Evolutionary conservation across 1,140 invertebrate species (phyloP).

Genomic region (Dendroctonus ponderosae): DNA sequence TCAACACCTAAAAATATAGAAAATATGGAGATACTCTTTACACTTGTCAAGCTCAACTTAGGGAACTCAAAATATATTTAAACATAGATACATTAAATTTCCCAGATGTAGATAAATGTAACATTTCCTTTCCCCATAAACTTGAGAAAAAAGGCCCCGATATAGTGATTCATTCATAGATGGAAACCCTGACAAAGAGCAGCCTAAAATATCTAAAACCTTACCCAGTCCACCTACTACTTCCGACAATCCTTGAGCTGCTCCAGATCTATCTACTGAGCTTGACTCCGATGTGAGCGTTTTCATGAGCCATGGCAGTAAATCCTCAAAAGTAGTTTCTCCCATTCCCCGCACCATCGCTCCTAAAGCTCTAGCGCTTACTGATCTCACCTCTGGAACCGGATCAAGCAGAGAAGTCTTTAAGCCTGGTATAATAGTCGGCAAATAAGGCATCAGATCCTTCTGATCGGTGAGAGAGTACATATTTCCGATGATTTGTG

Average conservation of each 20-base stretch:
- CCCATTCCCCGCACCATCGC: conserved; percentile 98
- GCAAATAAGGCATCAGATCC: conserved; percentile 94
- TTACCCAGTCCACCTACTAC: conserved; percentile 84
- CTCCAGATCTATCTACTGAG: conserved; percentile 94
- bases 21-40: too few relatives aligned
- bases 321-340: conserved; percentile 90
- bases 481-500: conserved; percentile 99
- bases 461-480: conserved; percentile 99
- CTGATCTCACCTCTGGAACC: conserved; percentile 91
- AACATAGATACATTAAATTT: too few relatives aligned
- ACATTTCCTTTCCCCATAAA: not conserved
- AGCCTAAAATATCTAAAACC: not conserved
- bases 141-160: too few relatives aligned
- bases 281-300: conserved; percentile 94
- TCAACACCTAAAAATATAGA: conserved; percentile 68
- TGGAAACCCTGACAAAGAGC: too few relatives aligned
- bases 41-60: too few relatives aligned
- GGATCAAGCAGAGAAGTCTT: conserved; percentile 96
- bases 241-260: conserved; percentile 94
- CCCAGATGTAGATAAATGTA: not conserved
- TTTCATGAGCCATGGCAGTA: conserved; percentile 97
- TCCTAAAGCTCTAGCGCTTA: conserved; percentile 91
- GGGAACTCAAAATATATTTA: too few relatives aligned
- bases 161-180: too few relatives aligned
- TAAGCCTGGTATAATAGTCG: conserved; percentile 93